Conservation (phyloP, 2,888 invertebrate genomes). For the Drosophila tripunctata region DNA sequence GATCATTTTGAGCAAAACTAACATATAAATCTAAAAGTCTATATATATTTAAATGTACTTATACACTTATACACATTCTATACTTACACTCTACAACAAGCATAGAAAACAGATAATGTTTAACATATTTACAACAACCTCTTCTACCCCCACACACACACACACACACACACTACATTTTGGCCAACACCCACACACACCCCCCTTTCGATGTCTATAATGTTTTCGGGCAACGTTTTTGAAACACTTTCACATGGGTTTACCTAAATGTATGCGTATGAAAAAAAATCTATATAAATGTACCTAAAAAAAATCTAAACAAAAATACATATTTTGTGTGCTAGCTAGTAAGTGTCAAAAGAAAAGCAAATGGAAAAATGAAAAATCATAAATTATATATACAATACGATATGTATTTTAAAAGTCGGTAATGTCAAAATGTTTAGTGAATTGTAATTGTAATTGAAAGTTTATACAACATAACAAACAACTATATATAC, state of each 20-base stretch:
- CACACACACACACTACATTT: slow-evolving; percentile 36
- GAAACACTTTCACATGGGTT: slow-evolving; percentile 58
- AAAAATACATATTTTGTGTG: slow-evolving; percentile 82
- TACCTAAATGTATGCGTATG: slow-evolving; percentile 72
- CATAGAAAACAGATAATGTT: slow-evolving; percentile 42
- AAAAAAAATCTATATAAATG: slow-evolving; percentile 58
- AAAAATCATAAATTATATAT: slow-evolving; percentile 55
- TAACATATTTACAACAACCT: slow-evolving; percentile 60
- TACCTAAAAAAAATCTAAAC: slow-evolving; percentile 58
- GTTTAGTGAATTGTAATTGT: slow-evolving; percentile 67
- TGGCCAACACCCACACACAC: slow-evolving; percentile 39
- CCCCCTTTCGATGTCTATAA: slow-evolving; percentile 47
- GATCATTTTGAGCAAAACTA: slow-evolving; percentile 72
- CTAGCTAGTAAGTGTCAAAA: slow-evolving; percentile 83
- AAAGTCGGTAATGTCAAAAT: slow-evolving; percentile 63
- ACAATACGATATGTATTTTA: slow-evolving; percentile 53
- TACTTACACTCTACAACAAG: slow-evolving; percentile 48
- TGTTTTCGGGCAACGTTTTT: slow-evolving; percentile 49
- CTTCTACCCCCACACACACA: slow-evolving; percentile 33
- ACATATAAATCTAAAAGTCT: slow-evolving; percentile 17
- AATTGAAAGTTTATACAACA: slow-evolving; percentile 32
- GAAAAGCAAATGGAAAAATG: slow-evolving; percentile 41
- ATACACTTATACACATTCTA: slow-evolving; percentile 58
- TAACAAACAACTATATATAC: too few species aligned
- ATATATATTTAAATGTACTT: slow-evolving; percentile 62